phyloP scores from a whole-genome alignment of 1,140 invertebrate species.

The Lepidurus couesii region DNA sequence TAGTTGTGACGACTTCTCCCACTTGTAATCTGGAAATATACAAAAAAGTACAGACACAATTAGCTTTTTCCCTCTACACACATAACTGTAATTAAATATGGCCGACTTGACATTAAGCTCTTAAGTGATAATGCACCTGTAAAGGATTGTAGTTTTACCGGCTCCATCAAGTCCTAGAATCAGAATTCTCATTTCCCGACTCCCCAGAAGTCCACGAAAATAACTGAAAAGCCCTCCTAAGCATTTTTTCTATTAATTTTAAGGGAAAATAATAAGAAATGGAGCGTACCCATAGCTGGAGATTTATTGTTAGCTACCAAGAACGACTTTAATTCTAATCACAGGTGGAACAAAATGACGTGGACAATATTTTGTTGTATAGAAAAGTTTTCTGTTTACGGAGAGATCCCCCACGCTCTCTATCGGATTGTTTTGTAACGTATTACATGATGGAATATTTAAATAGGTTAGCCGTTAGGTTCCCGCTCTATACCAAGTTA shows the following conservation, averaged over 20 bases:
- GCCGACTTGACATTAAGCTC: conserved; percentile 31
- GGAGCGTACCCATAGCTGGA: background rate
- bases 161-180: conserved; percentile 96
- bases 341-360: conserved; percentile 6
- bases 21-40: conserved; percentile 72
- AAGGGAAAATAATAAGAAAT: background rate
- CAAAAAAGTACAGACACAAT: background rate
- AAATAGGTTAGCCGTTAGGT: too few species aligned
- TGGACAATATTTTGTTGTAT: conserved; percentile 10
- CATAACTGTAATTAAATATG: conserved; percentile 26
- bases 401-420: background rate
- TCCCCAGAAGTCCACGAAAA: conserved; percentile 85
- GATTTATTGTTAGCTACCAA: background rate
- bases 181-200: conserved; percentile 93
- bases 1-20: conserved; percentile 99
- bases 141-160: conserved; percentile 98
- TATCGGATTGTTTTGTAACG: background rate
- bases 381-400: background rate
- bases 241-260: conserved; percentile 36
- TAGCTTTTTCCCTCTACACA: background rate
- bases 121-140: conserved; percentile 53
- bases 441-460: too few species aligned
- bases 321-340: background rate
- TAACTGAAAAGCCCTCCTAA: conserved; percentile 91
- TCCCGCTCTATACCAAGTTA: too few species aligned